phyloP scores from a whole-genome alignment of 2,113 vertebrate genomes.

The Pseudois nayaur region DNA sequence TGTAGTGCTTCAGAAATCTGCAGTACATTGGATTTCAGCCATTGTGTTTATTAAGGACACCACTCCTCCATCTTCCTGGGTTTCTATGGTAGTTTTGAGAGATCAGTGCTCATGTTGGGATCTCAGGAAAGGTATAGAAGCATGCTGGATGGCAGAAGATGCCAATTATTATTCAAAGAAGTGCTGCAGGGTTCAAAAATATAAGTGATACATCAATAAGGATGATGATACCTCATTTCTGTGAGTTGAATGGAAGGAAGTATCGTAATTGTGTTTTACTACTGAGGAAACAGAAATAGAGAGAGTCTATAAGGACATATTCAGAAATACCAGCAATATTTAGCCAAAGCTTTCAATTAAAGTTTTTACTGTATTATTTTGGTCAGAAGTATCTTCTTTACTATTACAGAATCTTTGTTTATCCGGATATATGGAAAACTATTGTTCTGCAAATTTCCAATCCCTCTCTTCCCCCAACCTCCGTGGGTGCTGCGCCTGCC shows the following conservation, averaged over 20 bases:
- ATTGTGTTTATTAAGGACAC: background rate
- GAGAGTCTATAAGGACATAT: background rate
- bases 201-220: accelerated
- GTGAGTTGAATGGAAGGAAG: background rate
- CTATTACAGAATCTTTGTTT: background rate
- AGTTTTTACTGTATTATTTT: background rate
- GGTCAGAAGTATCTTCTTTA: background rate
- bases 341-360: background rate
- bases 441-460: background rate
- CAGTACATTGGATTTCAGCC: background rate
- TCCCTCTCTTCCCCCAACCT: background rate
- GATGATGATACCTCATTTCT: background rate
- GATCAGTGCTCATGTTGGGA: background rate
- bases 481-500: accelerated
- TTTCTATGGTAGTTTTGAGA: background rate
- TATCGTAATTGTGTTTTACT: background rate
- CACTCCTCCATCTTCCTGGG: background rate
- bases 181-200: background rate
- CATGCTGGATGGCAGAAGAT: background rate
- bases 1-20: background rate
- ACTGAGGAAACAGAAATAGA: background rate
- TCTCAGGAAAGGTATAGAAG: background rate
- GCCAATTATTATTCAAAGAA: background rate
- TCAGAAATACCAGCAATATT: background rate
- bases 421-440: background rate